Conservation (phyloP, 64 coral and sea anemone species). For the Montipora cactus region DNA sequence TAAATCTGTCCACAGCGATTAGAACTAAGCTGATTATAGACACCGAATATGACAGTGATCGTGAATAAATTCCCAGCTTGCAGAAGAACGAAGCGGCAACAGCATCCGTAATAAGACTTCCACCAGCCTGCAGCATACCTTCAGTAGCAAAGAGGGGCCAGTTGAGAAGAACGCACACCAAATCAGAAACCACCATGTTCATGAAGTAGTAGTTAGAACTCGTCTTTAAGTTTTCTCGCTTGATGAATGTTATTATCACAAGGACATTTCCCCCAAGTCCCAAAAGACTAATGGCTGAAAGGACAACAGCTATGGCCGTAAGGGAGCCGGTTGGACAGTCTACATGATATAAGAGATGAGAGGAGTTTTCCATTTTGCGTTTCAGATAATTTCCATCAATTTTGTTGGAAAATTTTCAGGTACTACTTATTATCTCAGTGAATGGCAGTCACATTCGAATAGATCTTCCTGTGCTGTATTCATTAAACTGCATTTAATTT, state of each 20-base stretch:
- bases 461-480: too few relatives aligned
- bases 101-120: background rate
- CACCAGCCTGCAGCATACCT: slow-evolving; percentile 26
- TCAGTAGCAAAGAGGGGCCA: slow-evolving; percentile 27
- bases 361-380: too few relatives aligned
- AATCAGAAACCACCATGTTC: slow-evolving; percentile 19
- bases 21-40: slow-evolving; percentile 12
- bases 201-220: slow-evolving; percentile 2
- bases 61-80: slow-evolving; percentile 18
- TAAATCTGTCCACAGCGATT: slow-evolving; percentile 15
- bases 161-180: background rate
- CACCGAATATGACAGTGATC: background rate
- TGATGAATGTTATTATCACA: slow-evolving; percentile 9
- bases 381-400: too few relatives aligned
- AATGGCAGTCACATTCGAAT: too few relatives aligned
- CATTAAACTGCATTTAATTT: too few relatives aligned
- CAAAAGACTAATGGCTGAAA: too few relatives aligned
- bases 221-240: background rate
- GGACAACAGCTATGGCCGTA: too few relatives aligned
- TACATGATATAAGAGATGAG: too few relatives aligned
- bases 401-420: too few relatives aligned
- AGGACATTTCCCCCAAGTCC: too few relatives aligned
- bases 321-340: too few relatives aligned
- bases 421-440: too few relatives aligned
- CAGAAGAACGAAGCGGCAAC: background rate